phyloP scores from a whole-genome alignment of 2,113 vertebrate species.

The Cynocephalus volans region DNA sequence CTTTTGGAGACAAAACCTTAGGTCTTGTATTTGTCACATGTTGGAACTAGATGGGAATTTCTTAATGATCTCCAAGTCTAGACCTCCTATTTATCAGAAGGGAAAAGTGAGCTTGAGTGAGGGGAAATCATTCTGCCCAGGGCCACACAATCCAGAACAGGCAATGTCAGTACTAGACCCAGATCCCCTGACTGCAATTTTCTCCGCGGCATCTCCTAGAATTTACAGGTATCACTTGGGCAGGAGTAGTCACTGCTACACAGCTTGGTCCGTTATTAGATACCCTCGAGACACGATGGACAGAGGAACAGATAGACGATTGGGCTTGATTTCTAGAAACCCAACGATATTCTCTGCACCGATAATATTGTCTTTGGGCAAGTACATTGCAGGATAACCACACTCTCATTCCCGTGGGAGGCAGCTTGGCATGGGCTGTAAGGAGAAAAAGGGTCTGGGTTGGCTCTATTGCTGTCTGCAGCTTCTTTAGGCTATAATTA shows the following conservation, averaged over 20 bases:
- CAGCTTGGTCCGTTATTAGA: background rate
- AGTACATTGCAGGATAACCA: background rate
- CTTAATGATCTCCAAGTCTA: background rate
- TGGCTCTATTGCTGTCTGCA: conserved; percentile 75
- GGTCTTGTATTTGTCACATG: background rate
- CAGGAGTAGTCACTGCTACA: conserved; percentile 71
- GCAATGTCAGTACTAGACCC: fast-evolving
- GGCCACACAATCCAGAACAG: background rate
- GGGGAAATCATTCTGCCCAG: background rate
- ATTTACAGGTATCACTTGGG: background rate
- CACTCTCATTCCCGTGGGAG: conserved; percentile 51
- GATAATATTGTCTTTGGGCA: background rate
- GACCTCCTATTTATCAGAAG: background rate
- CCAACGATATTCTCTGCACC: background rate
- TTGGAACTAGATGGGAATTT: background rate
- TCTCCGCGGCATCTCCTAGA: fast-evolving
- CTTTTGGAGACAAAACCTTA: background rate
- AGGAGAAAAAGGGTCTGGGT: conserved; percentile 67
- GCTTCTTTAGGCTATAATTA: conserved; percentile 78
- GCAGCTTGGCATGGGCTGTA: conserved; percentile 47
- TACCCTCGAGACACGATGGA: conserved; percentile 68
- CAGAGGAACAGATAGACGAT: background rate
- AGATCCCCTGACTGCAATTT: background rate
- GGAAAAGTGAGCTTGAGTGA: background rate
- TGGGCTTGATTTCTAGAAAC: conserved; percentile 45